Evolutionary conservation across 2,797 vertebrate genomes (phyloP).

Genomic region (Enteromius paludinosus): DNA sequence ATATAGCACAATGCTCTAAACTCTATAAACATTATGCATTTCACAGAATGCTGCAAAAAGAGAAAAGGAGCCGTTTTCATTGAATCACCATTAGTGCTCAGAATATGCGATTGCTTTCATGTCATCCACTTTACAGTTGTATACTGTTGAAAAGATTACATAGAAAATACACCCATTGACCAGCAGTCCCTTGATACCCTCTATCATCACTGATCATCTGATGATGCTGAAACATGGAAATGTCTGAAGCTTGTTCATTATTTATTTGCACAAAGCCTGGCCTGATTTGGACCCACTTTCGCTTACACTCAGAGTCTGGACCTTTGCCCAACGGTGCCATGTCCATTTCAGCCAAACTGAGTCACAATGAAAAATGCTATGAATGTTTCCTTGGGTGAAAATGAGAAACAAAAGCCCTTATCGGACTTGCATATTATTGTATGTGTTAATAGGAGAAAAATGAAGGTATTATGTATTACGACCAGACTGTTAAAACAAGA

Average conservation of each 20-base stretch:
- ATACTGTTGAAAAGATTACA: conserved; percentile 27
- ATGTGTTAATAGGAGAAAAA: conserved; percentile 80
- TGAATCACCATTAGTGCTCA: not conserved
- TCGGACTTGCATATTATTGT: conserved; percentile 79
- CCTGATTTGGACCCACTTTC: conserved; percentile 62
- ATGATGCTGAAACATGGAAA: conserved; percentile 45
- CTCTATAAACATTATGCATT: no score
- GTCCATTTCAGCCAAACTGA: conserved; percentile 68
- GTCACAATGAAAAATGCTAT: conserved; percentile 79
- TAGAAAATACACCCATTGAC: conserved; percentile 7
- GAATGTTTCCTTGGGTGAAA: conserved; percentile 78
- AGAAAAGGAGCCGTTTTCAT: not conserved
- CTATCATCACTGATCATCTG: conserved; percentile 30
- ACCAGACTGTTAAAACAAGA: conserved; percentile 83
- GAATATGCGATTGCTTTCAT: not conserved
- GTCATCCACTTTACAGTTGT: not conserved
- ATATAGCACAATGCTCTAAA: no score
- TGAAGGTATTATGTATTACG: conserved; percentile 78
- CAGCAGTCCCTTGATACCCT: conserved; percentile 26
- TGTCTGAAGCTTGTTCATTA: conserved; percentile 34
- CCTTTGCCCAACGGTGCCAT: conserved; percentile 67
- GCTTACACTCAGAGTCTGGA: conserved; percentile 64
- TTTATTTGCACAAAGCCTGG: conserved; percentile 51
- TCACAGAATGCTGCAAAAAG: not conserved
- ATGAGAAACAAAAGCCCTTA: conserved; percentile 80